Conservation (phyloP, 2,888 invertebrate species). For the Eristalis tenax region DNA sequence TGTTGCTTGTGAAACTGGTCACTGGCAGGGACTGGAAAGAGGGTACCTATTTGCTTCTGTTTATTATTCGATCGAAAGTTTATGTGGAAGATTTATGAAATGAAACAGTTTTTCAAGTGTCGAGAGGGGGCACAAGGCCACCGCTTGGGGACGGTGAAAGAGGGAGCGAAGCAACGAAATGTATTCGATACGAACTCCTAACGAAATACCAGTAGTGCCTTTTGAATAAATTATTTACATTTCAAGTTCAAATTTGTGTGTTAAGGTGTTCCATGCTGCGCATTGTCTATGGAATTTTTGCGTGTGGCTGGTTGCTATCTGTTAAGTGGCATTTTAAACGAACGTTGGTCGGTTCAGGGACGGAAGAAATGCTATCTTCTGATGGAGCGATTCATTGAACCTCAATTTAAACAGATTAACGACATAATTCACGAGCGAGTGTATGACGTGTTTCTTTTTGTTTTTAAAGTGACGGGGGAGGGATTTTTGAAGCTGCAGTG, state of each 20-base stretch:
- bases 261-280: conserved; percentile 36
- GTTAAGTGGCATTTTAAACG: background rate
- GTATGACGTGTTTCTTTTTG: too few relatives aligned
- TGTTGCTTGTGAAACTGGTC: background rate
- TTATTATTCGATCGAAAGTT: conserved; percentile 15
- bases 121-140: background rate
- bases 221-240: conserved; percentile 10
- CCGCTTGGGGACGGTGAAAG: background rate
- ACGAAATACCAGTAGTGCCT: too few relatives aligned
- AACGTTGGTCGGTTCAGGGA: background rate
- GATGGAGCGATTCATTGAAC: background rate
- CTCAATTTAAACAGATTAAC: background rate
- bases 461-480: too few relatives aligned
- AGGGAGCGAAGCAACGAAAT: background rate
- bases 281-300: background rate
- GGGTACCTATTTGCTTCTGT: background rate
- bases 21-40: too few relatives aligned
- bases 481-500: too few relatives aligned
- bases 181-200: background rate
- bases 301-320: background rate
- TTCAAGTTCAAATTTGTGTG: conserved; percentile 27
- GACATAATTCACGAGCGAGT: background rate
- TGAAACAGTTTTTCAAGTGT: conserved; percentile 8
- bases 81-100: background rate
- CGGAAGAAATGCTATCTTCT: background rate